Base-by-base conservation (phyloP, 2,113 vertebrate species). In the Hymenochirus boettgeri region DNA sequence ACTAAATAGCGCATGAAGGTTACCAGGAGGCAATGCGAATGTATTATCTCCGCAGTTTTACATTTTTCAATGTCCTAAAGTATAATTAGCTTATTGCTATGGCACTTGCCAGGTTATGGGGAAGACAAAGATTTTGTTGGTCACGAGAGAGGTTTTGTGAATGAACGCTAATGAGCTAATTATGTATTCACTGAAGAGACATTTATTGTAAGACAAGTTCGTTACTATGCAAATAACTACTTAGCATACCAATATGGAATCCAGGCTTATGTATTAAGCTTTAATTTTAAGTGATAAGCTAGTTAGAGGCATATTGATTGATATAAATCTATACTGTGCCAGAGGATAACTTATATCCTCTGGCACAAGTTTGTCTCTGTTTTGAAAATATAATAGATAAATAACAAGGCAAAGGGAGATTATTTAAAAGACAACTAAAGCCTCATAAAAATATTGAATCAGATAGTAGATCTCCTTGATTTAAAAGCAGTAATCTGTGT, bases 111-210 rank as follows among this genome's bases (percentile, higher is more conserved):
- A 42, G 39, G 39, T 2, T 42, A n/a, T 18, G 39, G 6, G 3
- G n/a, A 18, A 42, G 39, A 42, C 39, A 42, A 54, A 29, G 52
- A 18, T 18, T 29, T 54, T 54, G 26, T 24, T 27, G 27, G 52
- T 54, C 52, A 25, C 26, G 50, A 22, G 26, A 52, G 12, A 23
- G 5, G n/a, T 52, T 25, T 15, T 17, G 26, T 13, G 26, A 54
- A 54, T 54, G 52, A 54, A 25, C 26, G 31, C n/a, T 54, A 54
- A 31, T 54, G 26, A 54, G 13, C 25, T 29, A 31, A 31, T 31
- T 54, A 54, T 54, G 26, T 18, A 54, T 54, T 54, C 26, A 29
- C 18, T 54, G 26, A 5, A 31, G 7, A 29, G 26, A 9, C 15
- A 17, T 4, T 7, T 18, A 25, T 54, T 54, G 39, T n/a, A 15